These are phyloP conservation scores for Pasiphila rectangulata DNA, from an alignment of 2,888 invertebrate species.

Conservation along the genomic window DNA sequence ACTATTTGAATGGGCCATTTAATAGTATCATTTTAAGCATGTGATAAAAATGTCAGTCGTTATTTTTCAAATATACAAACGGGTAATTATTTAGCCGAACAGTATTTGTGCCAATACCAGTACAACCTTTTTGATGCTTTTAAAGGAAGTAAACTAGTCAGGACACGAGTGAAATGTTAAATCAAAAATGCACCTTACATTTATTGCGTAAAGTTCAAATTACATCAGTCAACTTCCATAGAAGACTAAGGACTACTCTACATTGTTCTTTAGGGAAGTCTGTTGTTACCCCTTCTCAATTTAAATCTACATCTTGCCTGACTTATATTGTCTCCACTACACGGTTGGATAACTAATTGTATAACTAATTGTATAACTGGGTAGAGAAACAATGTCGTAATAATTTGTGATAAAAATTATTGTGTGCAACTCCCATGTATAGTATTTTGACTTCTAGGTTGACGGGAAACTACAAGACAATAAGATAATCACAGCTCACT, in stretches of 20 bases:
- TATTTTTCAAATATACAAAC: background rate
- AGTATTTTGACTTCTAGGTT: background rate
- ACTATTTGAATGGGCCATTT: background rate
- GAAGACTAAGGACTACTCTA: too few species aligned
- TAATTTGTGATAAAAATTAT: too few species aligned
- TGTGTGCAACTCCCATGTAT: too few species aligned
- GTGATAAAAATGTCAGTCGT: slow-evolving; percentile 1
- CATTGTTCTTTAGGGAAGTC: too few species aligned
- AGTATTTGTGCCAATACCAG: slow-evolving; percentile 46
- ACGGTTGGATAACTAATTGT: too few species aligned
- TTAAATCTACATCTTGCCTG: too few species aligned
- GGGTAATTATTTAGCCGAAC: slow-evolving; percentile 10
- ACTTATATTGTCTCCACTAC: too few species aligned
- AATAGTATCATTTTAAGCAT: slow-evolving; percentile 2
- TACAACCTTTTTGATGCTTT: slow-evolving; percentile 35
- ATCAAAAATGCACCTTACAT: slow-evolving; percentile 12
- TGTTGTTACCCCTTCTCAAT: too few species aligned
- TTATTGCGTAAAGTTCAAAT: too few species aligned
- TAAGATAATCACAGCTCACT: slow-evolving; percentile 14
- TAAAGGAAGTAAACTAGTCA: slow-evolving; percentile 48
- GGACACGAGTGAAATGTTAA: slow-evolving; percentile 23
- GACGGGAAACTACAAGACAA: background rate
- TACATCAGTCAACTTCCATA: too few species aligned
- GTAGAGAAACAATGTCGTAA: too few species aligned
- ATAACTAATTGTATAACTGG: too few species aligned